Conservation (phyloP, 2,888 invertebrate species). For the Ichneumoninae sp. region DNA sequence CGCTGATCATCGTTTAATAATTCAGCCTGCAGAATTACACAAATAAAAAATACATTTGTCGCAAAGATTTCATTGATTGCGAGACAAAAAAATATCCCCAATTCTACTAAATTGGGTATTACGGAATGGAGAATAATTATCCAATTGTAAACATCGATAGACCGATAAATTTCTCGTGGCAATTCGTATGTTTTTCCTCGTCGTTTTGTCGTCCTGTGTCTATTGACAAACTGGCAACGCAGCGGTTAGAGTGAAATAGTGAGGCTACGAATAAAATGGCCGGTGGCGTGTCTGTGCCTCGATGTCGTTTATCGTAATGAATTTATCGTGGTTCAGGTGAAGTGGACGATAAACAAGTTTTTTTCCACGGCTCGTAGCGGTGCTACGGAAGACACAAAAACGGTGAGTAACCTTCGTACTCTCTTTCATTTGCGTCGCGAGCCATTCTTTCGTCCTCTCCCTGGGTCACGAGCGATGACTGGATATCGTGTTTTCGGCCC, state of each 20-base stretch:
- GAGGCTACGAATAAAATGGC: conserved; percentile 78
- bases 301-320: conserved; percentile 69
- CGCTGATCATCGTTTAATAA: conserved; percentile 4
- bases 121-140: background rate
- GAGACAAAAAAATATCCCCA: background rate
- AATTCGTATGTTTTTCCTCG: conserved; percentile 1
- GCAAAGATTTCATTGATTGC: background rate
- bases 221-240: conserved; percentile 43
- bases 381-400: conserved; percentile 12
- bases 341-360: conserved; percentile 1
- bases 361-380: background rate
- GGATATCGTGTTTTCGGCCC: background rate
- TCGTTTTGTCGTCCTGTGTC: background rate
- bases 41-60: background rate
- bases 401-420: conserved; percentile 13
- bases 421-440: background rate
- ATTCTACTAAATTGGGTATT: background rate
- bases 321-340: conserved; percentile 53
- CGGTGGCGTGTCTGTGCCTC: conserved; percentile 78
- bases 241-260: conserved; percentile 32
- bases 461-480: background rate
- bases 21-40: background rate
- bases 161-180: background rate
- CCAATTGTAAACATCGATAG: background rate
- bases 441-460: background rate